Percentiles rank a stretch among this genome's conserved stretches.
Conservation (phyloP, 2,113 vertebrate species). For the Prunella himalayana region DNA sequence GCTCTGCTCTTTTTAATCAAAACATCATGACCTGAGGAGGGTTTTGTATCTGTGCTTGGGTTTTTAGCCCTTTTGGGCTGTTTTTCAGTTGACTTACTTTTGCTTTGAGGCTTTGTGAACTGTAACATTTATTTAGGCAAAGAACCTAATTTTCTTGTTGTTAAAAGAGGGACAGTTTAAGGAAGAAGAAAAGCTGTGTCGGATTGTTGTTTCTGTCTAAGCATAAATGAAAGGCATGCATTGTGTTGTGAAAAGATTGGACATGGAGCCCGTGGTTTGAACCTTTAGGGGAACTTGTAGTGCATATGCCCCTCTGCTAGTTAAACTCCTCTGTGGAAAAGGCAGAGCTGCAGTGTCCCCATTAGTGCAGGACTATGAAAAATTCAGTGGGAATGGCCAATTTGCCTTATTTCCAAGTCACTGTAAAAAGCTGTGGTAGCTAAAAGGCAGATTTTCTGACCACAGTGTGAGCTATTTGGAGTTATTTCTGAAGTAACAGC, state of each 20-base stretch:
- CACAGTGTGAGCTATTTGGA: not conserved
- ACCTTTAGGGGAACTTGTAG: not conserved
- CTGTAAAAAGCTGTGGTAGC: not conserved
- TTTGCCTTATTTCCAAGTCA: not conserved
- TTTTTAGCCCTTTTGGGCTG: not conserved
- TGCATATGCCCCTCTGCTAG: not conserved
- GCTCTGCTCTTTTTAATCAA: not conserved
- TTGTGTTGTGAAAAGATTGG: not conserved
- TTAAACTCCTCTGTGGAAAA: not conserved
- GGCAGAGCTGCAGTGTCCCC: not conserved
- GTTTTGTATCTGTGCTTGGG: not conserved
- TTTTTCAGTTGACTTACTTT: not conserved
- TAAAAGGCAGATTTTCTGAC: not conserved
- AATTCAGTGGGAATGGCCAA: not conserved
- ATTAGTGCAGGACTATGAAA: not conserved
- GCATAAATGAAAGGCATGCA: not conserved
- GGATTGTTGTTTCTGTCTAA: not conserved
- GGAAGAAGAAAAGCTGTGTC: not conserved
- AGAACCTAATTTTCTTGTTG: not conserved
- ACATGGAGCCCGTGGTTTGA: rapidly evolving
- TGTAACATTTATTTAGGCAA: conserved; percentile 17
- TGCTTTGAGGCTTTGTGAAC: not conserved
- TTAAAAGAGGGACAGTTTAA: not conserved
- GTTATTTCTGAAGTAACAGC: not conserved
- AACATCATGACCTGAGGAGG: not conserved